phyloP scores from a whole-genome alignment of 2,113 vertebrate genomes.

The Lycaon pictus region DNA sequence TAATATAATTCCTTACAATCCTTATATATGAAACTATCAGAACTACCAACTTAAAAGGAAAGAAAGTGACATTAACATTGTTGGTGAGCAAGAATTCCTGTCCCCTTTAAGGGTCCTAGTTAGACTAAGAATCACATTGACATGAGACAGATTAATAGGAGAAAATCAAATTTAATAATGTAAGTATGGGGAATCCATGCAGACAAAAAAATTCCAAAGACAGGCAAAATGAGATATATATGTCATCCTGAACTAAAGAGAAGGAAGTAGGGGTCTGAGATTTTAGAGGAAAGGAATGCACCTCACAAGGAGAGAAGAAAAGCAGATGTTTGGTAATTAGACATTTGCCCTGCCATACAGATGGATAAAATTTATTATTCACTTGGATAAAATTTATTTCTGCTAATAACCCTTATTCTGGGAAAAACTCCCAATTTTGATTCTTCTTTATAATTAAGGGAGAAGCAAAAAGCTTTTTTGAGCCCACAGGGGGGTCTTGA shows the following conservation, averaged over 20 bases:
- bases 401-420: not conserved
- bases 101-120: not conserved
- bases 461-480: not conserved
- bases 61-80: not conserved
- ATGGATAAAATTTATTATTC: too few relatives aligned
- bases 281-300: not conserved
- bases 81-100: not conserved
- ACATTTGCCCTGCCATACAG: not conserved
- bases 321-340: not conserved
- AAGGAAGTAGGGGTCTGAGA: not conserved
- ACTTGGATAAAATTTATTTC: not conserved
- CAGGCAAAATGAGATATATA: not conserved
- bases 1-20: not conserved
- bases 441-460: not conserved
- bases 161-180: not conserved
- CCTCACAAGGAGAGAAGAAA: not conserved
- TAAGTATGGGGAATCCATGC: not conserved
- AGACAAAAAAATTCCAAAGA: not conserved
- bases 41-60: not conserved
- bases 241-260: not conserved
- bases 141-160: not conserved
- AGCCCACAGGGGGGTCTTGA: not conserved
- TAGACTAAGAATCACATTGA: not conserved
- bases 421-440: not conserved
- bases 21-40: not conserved